Percentiles rank a stretch among this genome's conserved stretches.
phyloP scores from a whole-genome alignment of 2,113 vertebrate genomes.

The Lathamus discolor region DNA sequence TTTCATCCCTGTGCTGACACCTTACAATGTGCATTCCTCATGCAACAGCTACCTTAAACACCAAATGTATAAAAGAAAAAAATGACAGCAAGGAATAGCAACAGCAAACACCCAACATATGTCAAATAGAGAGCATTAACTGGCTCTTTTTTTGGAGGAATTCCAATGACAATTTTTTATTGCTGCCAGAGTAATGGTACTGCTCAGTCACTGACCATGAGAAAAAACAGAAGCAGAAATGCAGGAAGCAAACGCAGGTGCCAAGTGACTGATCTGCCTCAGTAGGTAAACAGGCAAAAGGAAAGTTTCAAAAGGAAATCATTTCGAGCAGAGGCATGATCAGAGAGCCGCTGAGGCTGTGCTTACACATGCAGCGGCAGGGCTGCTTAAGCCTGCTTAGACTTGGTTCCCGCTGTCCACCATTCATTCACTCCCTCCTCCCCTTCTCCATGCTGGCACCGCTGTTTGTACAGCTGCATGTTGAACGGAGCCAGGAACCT shows the following conservation, averaged over 20 bases:
- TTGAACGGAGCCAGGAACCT: background rate
- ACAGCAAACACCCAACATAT: accelerated
- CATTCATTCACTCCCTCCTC: background rate
- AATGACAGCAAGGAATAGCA: background rate
- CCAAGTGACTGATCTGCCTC: slow-evolving; percentile 32
- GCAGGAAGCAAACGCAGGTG: slow-evolving; percentile 22
- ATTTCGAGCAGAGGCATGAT: background rate
- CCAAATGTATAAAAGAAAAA: background rate
- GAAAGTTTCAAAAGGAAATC: slow-evolving; percentile 20
- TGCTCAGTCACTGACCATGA: background rate
- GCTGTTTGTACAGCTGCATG: slow-evolving; percentile 37
- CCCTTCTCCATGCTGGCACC: background rate
- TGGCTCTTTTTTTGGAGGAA: background rate
- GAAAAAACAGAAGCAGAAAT: slow-evolving; percentile 14
- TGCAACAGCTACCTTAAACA: background rate
- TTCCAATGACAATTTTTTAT: background rate
- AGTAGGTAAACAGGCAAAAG: background rate
- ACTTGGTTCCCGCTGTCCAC: background rate
- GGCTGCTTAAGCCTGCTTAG: background rate
- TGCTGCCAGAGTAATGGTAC: background rate
- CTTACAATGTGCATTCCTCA: background rate
- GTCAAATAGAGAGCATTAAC: background rate
- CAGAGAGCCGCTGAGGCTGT: background rate
- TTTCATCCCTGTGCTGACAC: background rate
- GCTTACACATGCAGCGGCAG: background rate